These are phyloP conservation scores for Actinopyga echinites DNA, from an alignment of 53 echinoderm and acorn worm species.

Conservation along the genomic window DNA sequence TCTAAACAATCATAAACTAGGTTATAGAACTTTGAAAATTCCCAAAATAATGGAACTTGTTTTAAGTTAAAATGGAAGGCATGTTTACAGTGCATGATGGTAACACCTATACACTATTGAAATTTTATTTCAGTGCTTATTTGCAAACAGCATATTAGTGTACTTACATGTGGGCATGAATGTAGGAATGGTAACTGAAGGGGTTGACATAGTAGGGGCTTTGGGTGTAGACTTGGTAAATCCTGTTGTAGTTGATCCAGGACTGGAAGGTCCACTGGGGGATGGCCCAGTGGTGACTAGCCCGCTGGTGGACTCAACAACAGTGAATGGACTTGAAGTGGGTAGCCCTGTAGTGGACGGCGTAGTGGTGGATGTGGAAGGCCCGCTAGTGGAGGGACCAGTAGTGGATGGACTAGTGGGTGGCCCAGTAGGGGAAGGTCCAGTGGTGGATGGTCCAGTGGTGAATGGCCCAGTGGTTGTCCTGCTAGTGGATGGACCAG, in stretches of 20 bases:
- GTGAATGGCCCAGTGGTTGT: background rate
- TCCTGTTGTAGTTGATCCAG: background rate
- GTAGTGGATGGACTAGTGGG: background rate
- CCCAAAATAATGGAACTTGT: no score
- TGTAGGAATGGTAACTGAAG: no score
- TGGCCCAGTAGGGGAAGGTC: background rate
- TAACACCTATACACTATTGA: no score
- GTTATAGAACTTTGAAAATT: no score
- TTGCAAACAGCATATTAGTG: no score
- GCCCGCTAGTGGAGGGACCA: background rate
- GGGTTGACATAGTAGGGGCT: no score
- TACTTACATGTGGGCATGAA: no score
- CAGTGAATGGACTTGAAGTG: background rate
- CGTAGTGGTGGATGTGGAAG: background rate
- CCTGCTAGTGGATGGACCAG: conserved; percentile 2
- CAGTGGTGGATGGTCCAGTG: conserved; percentile 9
- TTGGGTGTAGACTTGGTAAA: no score
- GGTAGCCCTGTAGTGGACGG: conserved; percentile 3
- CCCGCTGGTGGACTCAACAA: background rate
- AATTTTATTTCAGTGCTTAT: no score
- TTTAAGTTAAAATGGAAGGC: no score
- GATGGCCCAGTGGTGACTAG: background rate
- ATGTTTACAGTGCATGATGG: no score
- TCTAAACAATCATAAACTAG: no score
- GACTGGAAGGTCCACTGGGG: background rate